Conservation (phyloP, 2,797 vertebrate genomes). For the Enteromius paludinosus region DNA sequence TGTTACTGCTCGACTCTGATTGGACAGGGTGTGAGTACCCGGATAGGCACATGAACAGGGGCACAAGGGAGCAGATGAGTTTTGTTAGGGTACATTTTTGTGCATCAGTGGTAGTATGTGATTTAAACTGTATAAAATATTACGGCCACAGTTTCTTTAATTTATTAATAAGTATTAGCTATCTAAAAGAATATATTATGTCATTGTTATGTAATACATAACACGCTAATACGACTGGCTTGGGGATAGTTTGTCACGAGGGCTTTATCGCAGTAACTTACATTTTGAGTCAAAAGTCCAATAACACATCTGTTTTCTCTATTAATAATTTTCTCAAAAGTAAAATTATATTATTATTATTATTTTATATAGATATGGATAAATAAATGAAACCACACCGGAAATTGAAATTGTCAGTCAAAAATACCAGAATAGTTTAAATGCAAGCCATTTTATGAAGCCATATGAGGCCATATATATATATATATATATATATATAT, state of each 20-base stretch:
- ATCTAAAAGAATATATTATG: not conserved
- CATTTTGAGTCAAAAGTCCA: not conserved
- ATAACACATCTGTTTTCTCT: not conserved
- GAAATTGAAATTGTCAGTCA: not conserved
- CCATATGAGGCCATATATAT: too few species aligned
- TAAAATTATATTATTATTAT: too few species aligned
- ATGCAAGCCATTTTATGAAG: not conserved
- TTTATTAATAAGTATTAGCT: not conserved
- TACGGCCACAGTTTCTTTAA: not conserved
- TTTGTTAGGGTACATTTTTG: not conserved
- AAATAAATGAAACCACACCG: not conserved
- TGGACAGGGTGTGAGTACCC: conserved; percentile 47
- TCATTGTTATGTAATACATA: not conserved
- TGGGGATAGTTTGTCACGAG: not conserved
- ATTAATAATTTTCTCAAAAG: not conserved
- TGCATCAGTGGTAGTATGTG: not conserved
- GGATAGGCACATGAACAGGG: conserved; percentile 58
- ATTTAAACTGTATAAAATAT: not conserved
- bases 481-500: too few species aligned
- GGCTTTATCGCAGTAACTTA: not conserved
- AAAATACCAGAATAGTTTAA: not conserved
- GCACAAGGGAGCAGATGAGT: conserved; percentile 2
- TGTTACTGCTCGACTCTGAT: conserved; percentile 42
- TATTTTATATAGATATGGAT: not conserved
- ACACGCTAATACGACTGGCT: not conserved